These are phyloP conservation scores for Gavialis gangeticus DNA, from an alignment of 2,113 vertebrate species.

Conservation along the genomic window DNA sequence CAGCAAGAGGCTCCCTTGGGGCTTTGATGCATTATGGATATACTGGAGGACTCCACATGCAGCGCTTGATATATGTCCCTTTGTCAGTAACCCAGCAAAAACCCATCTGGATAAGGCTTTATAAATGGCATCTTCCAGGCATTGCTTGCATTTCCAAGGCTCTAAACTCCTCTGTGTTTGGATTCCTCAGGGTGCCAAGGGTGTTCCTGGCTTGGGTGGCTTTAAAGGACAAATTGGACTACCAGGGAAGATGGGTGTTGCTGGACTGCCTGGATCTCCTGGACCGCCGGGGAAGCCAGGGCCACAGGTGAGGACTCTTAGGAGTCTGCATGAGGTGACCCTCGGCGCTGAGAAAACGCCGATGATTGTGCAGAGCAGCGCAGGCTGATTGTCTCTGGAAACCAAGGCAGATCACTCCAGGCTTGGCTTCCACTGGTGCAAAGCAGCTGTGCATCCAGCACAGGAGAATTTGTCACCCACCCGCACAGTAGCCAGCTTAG, in stretches of 20 bases:
- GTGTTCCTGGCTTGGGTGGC: slow-evolving; percentile 86
- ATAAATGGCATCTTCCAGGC: not conserved
- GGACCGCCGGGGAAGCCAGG: slow-evolving; percentile 82
- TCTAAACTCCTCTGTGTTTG: not conserved
- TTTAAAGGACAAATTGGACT: slow-evolving; percentile 86
- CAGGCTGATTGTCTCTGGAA: not conserved
- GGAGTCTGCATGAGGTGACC: no score
- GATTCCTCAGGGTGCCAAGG: slow-evolving; percentile 80
- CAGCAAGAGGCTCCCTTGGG: no score
- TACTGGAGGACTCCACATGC: not conserved
- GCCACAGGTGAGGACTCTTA: slow-evolving; percentile 79
- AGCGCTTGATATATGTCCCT: not conserved
- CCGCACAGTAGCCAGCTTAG: no score
- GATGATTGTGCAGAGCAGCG: not conserved
- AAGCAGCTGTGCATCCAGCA: not conserved
- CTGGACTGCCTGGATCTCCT: slow-evolving; percentile 74
- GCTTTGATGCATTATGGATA: no score
- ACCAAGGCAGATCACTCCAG: not conserved
- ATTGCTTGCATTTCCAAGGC: not conserved
- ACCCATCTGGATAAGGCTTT: accelerated
- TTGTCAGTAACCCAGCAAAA: accelerated
- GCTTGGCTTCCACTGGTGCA: not conserved
- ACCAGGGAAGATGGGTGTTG: slow-evolving; percentile 75
- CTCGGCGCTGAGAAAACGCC: not conserved
- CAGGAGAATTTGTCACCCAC: no score